phyloP scores from a whole-genome alignment of 2,797 vertebrate genomes.

The Hypotaenidia okinawae region DNA sequence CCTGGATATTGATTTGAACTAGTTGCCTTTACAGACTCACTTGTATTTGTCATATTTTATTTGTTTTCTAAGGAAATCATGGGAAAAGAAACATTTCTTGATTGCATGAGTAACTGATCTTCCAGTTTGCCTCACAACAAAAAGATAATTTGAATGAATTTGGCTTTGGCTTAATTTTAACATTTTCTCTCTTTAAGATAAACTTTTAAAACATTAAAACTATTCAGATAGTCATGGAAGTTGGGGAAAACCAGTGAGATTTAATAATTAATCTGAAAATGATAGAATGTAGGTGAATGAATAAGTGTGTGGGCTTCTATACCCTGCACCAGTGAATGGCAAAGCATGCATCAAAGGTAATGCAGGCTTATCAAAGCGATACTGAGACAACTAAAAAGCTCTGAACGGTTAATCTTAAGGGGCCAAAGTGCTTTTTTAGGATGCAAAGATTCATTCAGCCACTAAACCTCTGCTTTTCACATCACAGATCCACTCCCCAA shows the following conservation, averaged over 20 bases:
- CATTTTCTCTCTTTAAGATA: background rate
- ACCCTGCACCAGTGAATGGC: background rate
- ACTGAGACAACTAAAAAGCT: background rate
- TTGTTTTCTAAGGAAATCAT: background rate
- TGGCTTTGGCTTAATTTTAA: background rate
- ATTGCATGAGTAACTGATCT: background rate
- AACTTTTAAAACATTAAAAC: background rate
- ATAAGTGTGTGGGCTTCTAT: background rate
- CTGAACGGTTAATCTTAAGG: background rate
- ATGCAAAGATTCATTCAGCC: background rate
- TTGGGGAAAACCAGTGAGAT: background rate
- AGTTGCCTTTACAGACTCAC: background rate
- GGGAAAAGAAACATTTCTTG: background rate
- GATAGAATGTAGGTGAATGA: background rate
- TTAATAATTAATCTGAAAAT: background rate
- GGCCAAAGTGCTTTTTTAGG: background rate
- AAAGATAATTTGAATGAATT: background rate
- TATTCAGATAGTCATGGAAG: background rate
- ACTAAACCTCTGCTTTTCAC: background rate
- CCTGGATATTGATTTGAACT: background rate
- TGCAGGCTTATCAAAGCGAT: background rate
- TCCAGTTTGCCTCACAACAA: background rate
- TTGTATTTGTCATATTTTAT: background rate
- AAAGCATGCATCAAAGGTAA: background rate
- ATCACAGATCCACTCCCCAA: background rate